Evolutionary conservation across 2,888 invertebrate species (phyloP).

Genomic region (Calliopum simillimum): DNA sequence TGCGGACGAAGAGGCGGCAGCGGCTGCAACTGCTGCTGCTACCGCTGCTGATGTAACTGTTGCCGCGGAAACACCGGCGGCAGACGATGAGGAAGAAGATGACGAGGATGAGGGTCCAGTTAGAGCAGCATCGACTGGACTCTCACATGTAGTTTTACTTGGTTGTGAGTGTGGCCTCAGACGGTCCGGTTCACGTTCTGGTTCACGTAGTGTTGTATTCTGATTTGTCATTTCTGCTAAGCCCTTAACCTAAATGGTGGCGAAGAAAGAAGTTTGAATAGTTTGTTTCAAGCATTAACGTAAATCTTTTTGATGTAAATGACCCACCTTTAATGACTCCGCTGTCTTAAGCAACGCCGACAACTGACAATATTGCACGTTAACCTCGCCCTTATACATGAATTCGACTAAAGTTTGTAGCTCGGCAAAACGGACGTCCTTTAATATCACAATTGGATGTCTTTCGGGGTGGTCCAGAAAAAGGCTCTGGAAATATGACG

Average conservation of each 20-base stretch:
- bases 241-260: constrained; percentile 76
- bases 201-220: constrained; percentile 71
- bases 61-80: constrained; percentile 42
- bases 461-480: constrained; percentile 93
- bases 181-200: constrained; percentile 69
- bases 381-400: constrained; percentile 97
- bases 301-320: too few species aligned
- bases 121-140: constrained; percentile 54
- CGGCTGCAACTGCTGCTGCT: constrained; percentile 47
- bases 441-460: constrained; percentile 93
- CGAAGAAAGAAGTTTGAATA: constrained; percentile 34
- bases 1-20: constrained; percentile 48
- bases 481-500: constrained; percentile 93
- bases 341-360: constrained; percentile 91
- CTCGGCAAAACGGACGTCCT: constrained; percentile 93
- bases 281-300: constrained; percentile 34
- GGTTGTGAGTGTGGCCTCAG: constrained; percentile 66
- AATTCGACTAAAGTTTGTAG: constrained; percentile 92
- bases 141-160: constrained; percentile 56
- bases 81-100: constrained; percentile 53
- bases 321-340: constrained; percentile 84
- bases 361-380: constrained; percentile 93
- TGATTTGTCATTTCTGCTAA: constrained; percentile 92
- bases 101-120: constrained; percentile 57
- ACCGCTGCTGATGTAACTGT: constrained; percentile 39